A percentile compares a stretch with the other conserved stretches of the same genome.
Conservation (phyloP, 2,888 invertebrate species). For the Sphinx pinastri region DNA sequence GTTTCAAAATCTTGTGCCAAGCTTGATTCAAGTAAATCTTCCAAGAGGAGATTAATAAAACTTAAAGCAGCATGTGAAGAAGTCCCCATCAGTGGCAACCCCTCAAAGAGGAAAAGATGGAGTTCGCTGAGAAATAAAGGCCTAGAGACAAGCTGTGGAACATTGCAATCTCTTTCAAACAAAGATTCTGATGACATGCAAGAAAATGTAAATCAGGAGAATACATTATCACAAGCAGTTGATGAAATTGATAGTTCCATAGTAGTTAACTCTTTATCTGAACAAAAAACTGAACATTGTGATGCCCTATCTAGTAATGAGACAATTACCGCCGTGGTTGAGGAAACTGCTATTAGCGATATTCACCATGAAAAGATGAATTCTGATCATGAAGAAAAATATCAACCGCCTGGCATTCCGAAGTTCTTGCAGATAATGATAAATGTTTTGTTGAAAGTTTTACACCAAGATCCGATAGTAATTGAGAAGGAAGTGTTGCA, state of each 20-base stretch:
- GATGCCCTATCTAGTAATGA: background rate
- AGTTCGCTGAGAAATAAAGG: background rate
- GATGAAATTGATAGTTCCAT: background rate
- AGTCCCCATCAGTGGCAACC: background rate
- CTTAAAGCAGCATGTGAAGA: slow-evolving; percentile 15
- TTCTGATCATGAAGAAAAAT: background rate
- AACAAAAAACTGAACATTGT: background rate
- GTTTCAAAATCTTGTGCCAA: background rate
- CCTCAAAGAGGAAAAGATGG: slow-evolving; percentile 18
- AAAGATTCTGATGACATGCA: background rate
- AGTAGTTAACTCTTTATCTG: background rate
- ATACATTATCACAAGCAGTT: background rate
- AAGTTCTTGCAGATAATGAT: slow-evolving; percentile 75
- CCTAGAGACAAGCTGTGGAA: too few relatives aligned
- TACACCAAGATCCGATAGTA: slow-evolving; percentile 52
- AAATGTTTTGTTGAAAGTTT: slow-evolving; percentile 61
- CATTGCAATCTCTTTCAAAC: background rate
- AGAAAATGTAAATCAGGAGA: background rate
- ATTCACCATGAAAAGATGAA: background rate
- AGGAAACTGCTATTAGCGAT: background rate
- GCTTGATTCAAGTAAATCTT: background rate
- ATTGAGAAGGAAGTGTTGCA: slow-evolving; percentile 51
- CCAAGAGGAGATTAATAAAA: slow-evolving; percentile 25
- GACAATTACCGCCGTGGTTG: background rate
- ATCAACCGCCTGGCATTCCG: slow-evolving; percentile 50